Conservation (phyloP, 2,113 vertebrate genomes). For the Danionella cerebrum region DNA sequence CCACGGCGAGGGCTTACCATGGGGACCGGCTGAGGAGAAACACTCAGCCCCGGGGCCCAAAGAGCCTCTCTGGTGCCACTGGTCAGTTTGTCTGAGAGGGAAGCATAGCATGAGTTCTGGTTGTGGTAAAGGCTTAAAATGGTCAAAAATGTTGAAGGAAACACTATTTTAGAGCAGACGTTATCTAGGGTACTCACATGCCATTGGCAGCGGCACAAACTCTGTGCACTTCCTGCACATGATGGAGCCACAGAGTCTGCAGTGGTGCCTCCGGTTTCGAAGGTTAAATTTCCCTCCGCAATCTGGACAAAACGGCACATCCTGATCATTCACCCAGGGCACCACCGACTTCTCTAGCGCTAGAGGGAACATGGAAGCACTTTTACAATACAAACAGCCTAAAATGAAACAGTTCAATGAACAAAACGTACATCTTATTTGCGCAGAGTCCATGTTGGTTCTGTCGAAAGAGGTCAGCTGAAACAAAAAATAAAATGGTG, state of each 20-base stretch:
- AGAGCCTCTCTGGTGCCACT: conserved; percentile 79
- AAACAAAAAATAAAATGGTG: conserved; percentile 23
- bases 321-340: conserved; percentile 92
- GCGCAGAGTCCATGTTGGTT: conserved; percentile 77
- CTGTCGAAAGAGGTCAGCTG: conserved; percentile 95
- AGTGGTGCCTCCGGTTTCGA: conserved; percentile 90
- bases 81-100: conserved; percentile 86
- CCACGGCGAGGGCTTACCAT: conserved; percentile 58
- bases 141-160: too few species aligned
- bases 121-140: too few species aligned
- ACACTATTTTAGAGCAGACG: too few species aligned
- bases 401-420: background rate
- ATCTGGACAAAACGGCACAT: conserved; percentile 95
- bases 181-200: conserved; percentile 75
- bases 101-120: too few species aligned
- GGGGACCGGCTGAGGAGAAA: too few species aligned
- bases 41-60: conserved; percentile 66
- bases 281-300: conserved; percentile 91
- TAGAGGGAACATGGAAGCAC: conserved; percentile 43
- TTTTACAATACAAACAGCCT: too few species aligned
- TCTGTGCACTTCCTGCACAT: conserved; percentile 95
- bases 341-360: conserved; percentile 92
- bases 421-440: conserved; percentile 81
- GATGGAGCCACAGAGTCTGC: conserved; percentile 93
- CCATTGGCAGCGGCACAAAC: conserved; percentile 78